These are phyloP conservation scores for Tenodera sinensis DNA, from an alignment of 2,888 invertebrate species.

Conservation along the genomic window DNA sequence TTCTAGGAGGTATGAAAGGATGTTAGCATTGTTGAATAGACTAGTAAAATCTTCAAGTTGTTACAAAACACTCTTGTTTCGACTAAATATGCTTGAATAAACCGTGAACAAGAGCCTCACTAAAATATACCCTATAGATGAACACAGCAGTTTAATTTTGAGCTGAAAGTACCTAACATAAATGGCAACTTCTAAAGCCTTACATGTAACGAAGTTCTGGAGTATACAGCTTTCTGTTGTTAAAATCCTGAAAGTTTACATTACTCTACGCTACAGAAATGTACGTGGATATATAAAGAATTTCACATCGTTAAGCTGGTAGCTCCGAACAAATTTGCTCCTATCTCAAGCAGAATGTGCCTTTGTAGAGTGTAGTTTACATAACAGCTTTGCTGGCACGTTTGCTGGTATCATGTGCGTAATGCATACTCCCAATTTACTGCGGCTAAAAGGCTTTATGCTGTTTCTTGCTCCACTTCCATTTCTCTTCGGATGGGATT, in stretches of 20 bases:
- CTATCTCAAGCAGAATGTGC: background rate
- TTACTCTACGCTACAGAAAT: background rate
- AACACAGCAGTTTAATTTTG: too few relatives aligned
- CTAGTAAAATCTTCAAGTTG: too few relatives aligned
- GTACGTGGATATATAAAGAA: background rate
- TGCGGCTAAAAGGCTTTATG: background rate
- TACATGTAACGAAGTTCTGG: background rate
- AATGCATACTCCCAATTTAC: background rate
- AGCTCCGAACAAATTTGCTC: background rate
- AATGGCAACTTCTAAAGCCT: background rate
- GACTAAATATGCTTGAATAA: too few relatives aligned
- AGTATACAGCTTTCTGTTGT: background rate
- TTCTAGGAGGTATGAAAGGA: too few relatives aligned
- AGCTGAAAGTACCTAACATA: too few relatives aligned
- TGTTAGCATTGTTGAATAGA: too few relatives aligned
- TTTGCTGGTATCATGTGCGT: background rate
- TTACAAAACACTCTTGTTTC: too few relatives aligned
- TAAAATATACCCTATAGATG: too few relatives aligned
- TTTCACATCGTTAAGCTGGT: background rate
- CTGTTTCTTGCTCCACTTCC: background rate
- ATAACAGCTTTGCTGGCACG: background rate
- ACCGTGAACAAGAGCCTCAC: too few relatives aligned
- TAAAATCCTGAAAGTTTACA: background rate
- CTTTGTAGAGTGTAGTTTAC: background rate
- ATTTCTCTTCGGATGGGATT: background rate